Base-by-base conservation (phyloP, 2,113 vertebrate genomes). In the Bos indicus region DNA sequence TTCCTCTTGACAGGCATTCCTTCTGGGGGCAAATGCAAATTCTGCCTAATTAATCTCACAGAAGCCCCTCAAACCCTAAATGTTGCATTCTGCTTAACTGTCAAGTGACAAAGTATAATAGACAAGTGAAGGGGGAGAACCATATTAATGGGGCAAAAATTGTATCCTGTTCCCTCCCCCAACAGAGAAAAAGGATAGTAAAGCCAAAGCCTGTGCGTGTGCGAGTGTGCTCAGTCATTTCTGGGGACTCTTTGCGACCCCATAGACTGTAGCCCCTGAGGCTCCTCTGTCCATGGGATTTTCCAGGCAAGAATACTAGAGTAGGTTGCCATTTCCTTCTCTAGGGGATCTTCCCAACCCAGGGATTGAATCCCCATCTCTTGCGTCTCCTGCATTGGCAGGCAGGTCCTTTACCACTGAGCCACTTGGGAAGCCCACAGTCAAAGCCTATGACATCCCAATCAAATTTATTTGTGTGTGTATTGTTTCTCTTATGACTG, bases 21-120 rank as follows among this genome's bases (percentile, higher is more conserved):
- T 97, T 92, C 30, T 83, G 85, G 51, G 80, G 36, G n/a, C 54
- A 97, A 97, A 96, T 89, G n/a, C 17, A 89, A 94, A 82, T 93
- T 94, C 25, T 95, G 12, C 40, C 36, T 95, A 86, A 94, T 57
- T 40, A 94, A 80, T 92, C 86, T 93, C 57, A 89, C 59, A 88
- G 88, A 91, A 88, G 14, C 40, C 25, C 36, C 62, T n/a, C 43
- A 89, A 97, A 83, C 59, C 88, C 78, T 86, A 91, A 97, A 19
- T 90, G 13, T 46, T 97, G 71, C 87, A 95, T 33, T 94, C 54
- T 93, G 46, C 60, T 91, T 77, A 84, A 36, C 33, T 91, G 28
- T 46, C 60, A 95, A 95, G 74, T 93, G 51, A 30, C 48, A 40
- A 97, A 94, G 91, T 86, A 88, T 85, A 96, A 57, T 48, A 71